These are phyloP conservation scores for Amphilophus citrinellus DNA, from an alignment of 2,113 vertebrate genomes.

Conservation along the genomic window DNA sequence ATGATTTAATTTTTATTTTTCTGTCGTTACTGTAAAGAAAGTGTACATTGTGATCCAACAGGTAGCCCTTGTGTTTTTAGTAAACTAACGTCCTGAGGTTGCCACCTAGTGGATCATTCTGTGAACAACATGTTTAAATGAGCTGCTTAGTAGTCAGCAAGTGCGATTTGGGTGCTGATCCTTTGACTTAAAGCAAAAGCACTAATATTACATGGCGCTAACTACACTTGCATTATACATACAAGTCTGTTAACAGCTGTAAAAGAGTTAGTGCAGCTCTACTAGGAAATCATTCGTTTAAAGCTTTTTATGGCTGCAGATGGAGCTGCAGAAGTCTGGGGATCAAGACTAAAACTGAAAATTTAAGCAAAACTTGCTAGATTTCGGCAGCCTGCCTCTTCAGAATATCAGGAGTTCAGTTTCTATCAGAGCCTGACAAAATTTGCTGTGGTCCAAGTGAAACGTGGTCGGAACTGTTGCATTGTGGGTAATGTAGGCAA, in stretches of 20 bases:
- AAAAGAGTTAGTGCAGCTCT: background rate
- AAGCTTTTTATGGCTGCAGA: background rate
- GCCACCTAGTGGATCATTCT: slow-evolving; percentile 62
- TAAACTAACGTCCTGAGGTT: background rate
- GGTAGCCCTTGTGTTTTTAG: slow-evolving; percentile 26
- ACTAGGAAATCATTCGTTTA: background rate
- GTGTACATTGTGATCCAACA: slow-evolving; percentile 45
- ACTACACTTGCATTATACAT: background rate
- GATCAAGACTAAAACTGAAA: background rate
- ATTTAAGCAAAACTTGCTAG: background rate
- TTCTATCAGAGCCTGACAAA: background rate
- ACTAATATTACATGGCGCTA: background rate
- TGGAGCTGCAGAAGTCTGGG: background rate
- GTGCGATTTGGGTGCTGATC: background rate
- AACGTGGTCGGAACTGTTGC: background rate
- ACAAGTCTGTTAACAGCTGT: fast-evolving
- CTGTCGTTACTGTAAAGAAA: background rate
- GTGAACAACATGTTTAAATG: slow-evolving; percentile 22
- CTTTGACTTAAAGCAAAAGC: background rate
- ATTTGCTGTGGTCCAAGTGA: fast-evolving
- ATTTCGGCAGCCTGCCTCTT: fast-evolving
- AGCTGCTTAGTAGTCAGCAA: background rate
- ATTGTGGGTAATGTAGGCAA: background rate
- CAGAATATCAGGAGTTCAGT: background rate
- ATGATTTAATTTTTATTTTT: background rate